A percentile compares a stretch with the other conserved stretches of the same genome.
Conservation (phyloP, 37 sponge, comb jelly and placozoan genomes). For the Beroe ovata region DNA sequence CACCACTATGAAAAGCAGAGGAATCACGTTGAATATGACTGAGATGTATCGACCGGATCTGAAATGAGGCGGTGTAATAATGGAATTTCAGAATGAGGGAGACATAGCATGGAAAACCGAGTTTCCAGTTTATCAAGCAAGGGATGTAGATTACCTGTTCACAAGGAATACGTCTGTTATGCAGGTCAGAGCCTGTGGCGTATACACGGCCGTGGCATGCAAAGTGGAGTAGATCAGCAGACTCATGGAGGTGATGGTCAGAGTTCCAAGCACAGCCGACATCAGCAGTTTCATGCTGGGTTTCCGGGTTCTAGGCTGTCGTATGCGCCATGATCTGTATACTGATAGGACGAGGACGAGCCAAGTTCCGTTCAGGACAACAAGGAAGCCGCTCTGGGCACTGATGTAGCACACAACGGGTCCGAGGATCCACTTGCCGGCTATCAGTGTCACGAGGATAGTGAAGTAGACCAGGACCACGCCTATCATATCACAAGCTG, state of each 20-base stretch:
- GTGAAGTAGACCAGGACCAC: slow-evolving; percentile 16
- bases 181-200: background rate
- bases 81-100: too few relatives aligned
- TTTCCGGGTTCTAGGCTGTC: background rate
- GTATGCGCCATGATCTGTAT: background rate
- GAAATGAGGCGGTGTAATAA: too few relatives aligned
- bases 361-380: slow-evolving; percentile 36
- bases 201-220: background rate
- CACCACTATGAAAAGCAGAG: background rate
- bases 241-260: background rate
- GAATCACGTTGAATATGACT: background rate
- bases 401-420: background rate
- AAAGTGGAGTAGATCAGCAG: background rate
- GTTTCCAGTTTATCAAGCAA: too few relatives aligned
- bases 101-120: too few relatives aligned
- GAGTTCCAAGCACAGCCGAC: background rate
- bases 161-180: background rate
- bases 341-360: slow-evolving; percentile 10
- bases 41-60: background rate
- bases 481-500: background rate
- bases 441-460: background rate
- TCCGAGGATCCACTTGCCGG: slow-evolving; percentile 40
- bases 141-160: too few relatives aligned
- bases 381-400: background rate
- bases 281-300: background rate